Evolutionary conservation across 2,113 vertebrate species (phyloP), one percentile per base, ranked within the genome.

Genomic region (Ptyas mucosa): DNA sequence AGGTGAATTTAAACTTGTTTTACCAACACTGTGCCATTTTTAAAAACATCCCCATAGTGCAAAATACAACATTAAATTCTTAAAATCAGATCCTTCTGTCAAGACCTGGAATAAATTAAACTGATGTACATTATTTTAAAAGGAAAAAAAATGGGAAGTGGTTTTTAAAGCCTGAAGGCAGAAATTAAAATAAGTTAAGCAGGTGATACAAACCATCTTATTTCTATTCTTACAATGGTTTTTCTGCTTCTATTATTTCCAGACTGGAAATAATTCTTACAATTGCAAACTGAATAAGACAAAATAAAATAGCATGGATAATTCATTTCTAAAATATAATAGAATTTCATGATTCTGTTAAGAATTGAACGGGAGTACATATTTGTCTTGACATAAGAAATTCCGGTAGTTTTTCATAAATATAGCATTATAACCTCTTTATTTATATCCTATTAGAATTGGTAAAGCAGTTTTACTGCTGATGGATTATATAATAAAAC

Each of bases 101-200:
- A 97, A 95, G 98, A 98, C 97, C 98, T 98, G 98, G 98, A 97
- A 98, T 98, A 98, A 97, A 98, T 98, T 98, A 98, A 98, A 97
- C 93, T 97, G 96, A 97, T 98, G 98, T 98, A 98, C 97, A 96
- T 96, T 98, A 97, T 98, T 98, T 97, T 97, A 97, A 97, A 97
- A 97, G 95, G 12, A 97, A 97, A 97, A 93, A 10, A 91, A 96
- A 97, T 97, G 97, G 97, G 96, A 98, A 97, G 93, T 0, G 89
- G 95, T 95, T 97, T 97, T 97, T 97, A 94, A 97, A 97, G 97
- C 98, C 98, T 94, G 96, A 93, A 98, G 98, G 98, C 98, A 97
- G 46, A 98, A 96, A 97, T 97, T 95, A 97, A 98, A 98, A 97
- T 96, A 98, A 98, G 97, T 95, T 97, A 96, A 97, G 97, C 97